Evolutionary conservation across 2,797 vertebrate species (phyloP), one percentile per base, ranked within the genome.

Genomic region (Zonotrichia albicollis): DNA sequence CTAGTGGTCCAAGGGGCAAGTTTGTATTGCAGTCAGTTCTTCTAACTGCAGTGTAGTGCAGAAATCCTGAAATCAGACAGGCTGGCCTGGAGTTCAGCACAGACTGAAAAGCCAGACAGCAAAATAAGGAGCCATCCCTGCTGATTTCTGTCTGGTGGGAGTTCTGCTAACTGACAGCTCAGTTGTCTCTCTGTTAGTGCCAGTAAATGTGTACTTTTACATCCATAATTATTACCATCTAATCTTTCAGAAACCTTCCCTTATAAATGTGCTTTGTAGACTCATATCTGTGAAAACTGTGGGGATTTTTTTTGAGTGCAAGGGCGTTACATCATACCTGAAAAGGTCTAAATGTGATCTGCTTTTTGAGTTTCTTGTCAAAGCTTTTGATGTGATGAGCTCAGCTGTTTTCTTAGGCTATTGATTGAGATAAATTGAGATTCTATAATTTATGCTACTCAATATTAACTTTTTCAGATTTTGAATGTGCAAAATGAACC

Each of bases 401-500:
- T 92, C 29, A 83, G 7, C 51, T 74, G 8, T 87, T 81, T 77
- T 73, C 25, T 64, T 89, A 68, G 50, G 23, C 16, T 57, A 3
- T 42, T 45, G 45, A 25, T 29, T 92, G 22, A 42, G 62, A 42
- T 80, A n/a, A 45, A 67, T 60, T 54, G 77, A 80, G 34, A 25
- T 90, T 62, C 54, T 53, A 42, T 51, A 83, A 18, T 53, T 36
- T 62, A 10, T 88, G 15, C 58, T 81, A 32, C 20, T 46, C 32
- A 68, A 51, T 84, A 27, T 43, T 81, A 25, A 81, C 87, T 93
- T 85, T 90, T 79, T 84, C 96, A 99, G 99, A 98, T 99, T 97
- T 94, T 99, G 87, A 97, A 90, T 87, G 93, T 99, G 74, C 98
- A 98, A 57, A 97, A 97, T 11, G 96, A 98, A 5, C 95, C 98